phyloP scores from a whole-genome alignment of 2,888 invertebrate genomes.

The Acrobasis consociella region DNA sequence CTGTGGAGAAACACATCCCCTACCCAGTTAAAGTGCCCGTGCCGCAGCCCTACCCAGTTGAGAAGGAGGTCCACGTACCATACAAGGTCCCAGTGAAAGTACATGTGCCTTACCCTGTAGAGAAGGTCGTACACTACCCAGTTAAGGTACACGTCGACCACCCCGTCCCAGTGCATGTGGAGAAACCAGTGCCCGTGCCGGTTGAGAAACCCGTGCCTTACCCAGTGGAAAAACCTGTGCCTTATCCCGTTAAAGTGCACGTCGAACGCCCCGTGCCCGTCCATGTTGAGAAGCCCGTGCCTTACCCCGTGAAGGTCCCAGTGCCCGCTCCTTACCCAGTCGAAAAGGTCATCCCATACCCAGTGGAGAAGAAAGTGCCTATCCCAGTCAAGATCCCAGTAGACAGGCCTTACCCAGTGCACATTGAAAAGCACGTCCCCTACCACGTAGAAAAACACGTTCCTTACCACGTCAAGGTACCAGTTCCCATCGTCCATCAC shows the following conservation, averaged over 20 bases:
- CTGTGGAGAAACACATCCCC: conserved; percentile 86
- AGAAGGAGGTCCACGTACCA: conserved; percentile 85
- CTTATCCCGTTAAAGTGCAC: conserved; percentile 87
- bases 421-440: conserved; percentile 87
- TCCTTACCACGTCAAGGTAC: conserved; percentile 87
- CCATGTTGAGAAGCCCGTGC: conserved; percentile 90
- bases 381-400: conserved; percentile 85
- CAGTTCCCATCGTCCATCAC: conserved; percentile 84
- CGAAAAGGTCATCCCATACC: conserved; percentile 85
- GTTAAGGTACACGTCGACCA: conserved; percentile 87
- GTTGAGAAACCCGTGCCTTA: conserved; percentile 90
- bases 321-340: conserved; percentile 88
- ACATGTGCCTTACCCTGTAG: conserved; percentile 88
- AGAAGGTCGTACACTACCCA: conserved; percentile 87
- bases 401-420: conserved; percentile 82
- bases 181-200: conserved; percentile 86
- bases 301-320: conserved; percentile 88
- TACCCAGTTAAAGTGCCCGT: conserved; percentile 88
- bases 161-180: conserved; percentile 86
- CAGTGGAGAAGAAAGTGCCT: conserved; percentile 85
- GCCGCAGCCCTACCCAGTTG: conserved; percentile 88
- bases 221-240: conserved; percentile 87
- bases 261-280: conserved; percentile 87
- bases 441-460: conserved; percentile 86
- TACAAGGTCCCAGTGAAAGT: conserved; percentile 87